Base-by-base conservation (phyloP, 2,797 vertebrate species). In the Vespertilio murinus region DNA sequence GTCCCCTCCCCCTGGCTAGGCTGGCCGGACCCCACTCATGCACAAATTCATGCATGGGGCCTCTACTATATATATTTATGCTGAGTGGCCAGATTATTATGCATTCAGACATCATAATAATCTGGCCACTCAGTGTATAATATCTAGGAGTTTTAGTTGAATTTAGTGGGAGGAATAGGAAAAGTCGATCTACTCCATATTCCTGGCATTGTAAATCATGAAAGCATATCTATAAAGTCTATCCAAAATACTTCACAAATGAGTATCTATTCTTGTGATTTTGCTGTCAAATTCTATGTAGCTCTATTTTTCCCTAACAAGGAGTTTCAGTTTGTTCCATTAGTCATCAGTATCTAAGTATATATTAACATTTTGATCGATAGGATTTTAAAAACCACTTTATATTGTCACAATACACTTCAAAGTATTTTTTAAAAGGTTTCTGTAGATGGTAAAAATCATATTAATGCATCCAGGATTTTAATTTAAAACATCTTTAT, bases 401-500 rank as follows among this genome's bases (percentile, higher is more conserved):
- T 52, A 90, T 70, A 25, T 92, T 82, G 9, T 86, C 73, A 28
- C 93, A 88, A 30, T 79, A 69, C 3, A 79, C 78, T 83, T 92
- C 17, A 92, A 86, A 91, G 38, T 13, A 90, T 80, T 90, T 83
- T 94, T 6, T 64, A 92, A 94, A 95, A 83, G 65, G n/a, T 40
- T 88, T 91, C 52, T 82, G 16, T 69, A 91, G 22, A 64, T 94
- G 52, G 30, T 67, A 79, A 79, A 8, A 59, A 89, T 94, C 18
- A 67, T 75, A 92, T 70, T 95, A 88, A 92, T 94, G 94, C 40
- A 86, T 47, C 13, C 40, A 91, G 65, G 18, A 88, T 56, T 96
- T 94, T 90, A 86, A 93, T 84, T 77, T 85, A 93, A 95, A 90
- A 45, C 65, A 92, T 88, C 38, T 82, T 85, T 69, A 49, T 88